Evolutionary conservation across 2,797 vertebrate species (phyloP).

Genomic region (Tachyglossus aculeatus): DNA sequence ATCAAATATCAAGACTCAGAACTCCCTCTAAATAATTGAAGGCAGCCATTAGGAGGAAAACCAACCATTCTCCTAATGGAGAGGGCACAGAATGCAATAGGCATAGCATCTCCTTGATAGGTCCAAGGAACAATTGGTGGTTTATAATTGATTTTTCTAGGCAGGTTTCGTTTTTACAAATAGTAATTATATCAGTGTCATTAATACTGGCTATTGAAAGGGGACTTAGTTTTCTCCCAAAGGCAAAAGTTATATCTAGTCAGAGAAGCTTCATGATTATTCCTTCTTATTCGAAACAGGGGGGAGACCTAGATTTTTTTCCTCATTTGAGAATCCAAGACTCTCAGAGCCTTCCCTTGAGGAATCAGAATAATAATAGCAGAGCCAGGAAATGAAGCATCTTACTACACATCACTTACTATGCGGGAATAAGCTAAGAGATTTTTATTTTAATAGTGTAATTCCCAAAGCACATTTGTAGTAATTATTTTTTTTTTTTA

Average conservation of each 20-base stretch:
- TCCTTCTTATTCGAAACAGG: constrained; percentile 52
- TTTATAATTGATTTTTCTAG: constrained; percentile 65
- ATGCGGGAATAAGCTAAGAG: constrained; percentile 53
- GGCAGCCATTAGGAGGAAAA: constrained; percentile 47
- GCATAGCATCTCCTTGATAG: constrained; percentile 43
- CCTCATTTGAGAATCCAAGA: constrained; percentile 46
- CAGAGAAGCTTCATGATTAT: constrained; percentile 62
- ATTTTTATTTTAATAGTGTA: constrained; percentile 59
- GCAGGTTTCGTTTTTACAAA: constrained; percentile 59
- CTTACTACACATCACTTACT: constrained; percentile 64
- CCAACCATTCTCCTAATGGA: constrained; percentile 51
- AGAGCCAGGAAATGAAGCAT: constrained; percentile 54
- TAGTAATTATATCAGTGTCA: constrained; percentile 62
- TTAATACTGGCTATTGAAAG: constrained; percentile 64
- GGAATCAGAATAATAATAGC: constrained; percentile 63
- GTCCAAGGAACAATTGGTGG: constrained; percentile 52
- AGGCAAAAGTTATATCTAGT: constrained; percentile 60
- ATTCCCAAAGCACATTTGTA: constrained; percentile 58
- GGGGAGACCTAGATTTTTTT: constrained; percentile 24
- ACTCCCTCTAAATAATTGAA: constrained; percentile 65
- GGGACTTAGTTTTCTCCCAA: constrained; percentile 43
- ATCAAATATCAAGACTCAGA: constrained; percentile 55
- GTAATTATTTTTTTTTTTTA: constrained; percentile 57
- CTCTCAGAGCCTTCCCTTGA: constrained; percentile 50
- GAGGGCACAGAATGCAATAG: constrained; percentile 24